A percentile compares a stretch with the other conserved stretches of the same genome.
phyloP scores from a whole-genome alignment of 2,797 vertebrate genomes.

The Ptychobarbus kaznakovi region DNA sequence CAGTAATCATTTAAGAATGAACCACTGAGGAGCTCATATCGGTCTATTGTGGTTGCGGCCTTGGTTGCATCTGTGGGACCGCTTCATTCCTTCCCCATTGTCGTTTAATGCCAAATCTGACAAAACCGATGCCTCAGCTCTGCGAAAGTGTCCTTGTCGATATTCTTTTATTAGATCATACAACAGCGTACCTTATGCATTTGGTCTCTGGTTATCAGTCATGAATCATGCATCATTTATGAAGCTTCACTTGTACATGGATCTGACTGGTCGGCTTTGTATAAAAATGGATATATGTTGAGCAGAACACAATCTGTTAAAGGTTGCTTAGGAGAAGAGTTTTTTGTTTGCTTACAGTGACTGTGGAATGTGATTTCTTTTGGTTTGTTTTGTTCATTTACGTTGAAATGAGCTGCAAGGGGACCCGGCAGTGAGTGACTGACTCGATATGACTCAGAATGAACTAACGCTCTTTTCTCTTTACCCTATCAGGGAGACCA shows the following conservation, averaged over 20 bases:
- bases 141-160: constrained; percentile 41
- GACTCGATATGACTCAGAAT: constrained; percentile 52
- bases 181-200: neutral
- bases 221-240: constrained; percentile 25
- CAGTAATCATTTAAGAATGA: constrained; percentile 2
- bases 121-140: constrained; percentile 31
- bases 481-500: constrained; percentile 51
- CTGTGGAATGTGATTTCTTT: constrained; percentile 54
- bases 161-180: constrained; percentile 22
- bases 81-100: constrained; percentile 17
- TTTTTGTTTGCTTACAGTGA: constrained; percentile 48
- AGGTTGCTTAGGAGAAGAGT: neutral
- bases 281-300: constrained; percentile 14
- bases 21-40: constrained; percentile 5
- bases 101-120: constrained; percentile 43
- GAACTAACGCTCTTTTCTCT: constrained; percentile 57
- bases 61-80: neutral
- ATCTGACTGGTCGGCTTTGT: constrained; percentile 11
- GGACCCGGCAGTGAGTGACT: constrained; percentile 55
- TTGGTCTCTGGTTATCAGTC: neutral
- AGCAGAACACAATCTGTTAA: constrained; percentile 47
- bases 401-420: constrained; percentile 53
- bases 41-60: neutral
- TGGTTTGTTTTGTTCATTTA: constrained; percentile 45
- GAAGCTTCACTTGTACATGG: neutral